Evolutionary conservation across 2,113 vertebrate genomes (phyloP).

Genomic region (Eurypyga helias): DNA sequence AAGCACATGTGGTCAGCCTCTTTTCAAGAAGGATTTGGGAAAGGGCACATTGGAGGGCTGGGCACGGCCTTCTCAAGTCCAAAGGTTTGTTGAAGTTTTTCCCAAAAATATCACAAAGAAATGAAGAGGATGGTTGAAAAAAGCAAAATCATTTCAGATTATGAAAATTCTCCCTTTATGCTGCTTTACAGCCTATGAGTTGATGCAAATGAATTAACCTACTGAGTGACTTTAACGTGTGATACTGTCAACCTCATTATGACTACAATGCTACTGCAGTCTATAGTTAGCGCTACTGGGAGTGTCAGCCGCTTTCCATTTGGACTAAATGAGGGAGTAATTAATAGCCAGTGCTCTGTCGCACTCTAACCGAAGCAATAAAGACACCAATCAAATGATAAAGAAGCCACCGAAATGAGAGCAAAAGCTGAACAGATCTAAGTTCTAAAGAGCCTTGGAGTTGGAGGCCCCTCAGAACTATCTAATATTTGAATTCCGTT

Average conservation of each 20-base stretch:
- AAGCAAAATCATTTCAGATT: background rate
- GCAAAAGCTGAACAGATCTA: background rate
- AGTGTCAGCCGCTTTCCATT: background rate
- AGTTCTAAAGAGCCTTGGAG: background rate
- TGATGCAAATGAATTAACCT: conserved; percentile 22
- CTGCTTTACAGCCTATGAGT: background rate
- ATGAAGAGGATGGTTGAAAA: rapidly evolving
- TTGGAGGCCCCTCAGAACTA: background rate
- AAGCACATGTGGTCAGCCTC: background rate
- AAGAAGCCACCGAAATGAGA: background rate
- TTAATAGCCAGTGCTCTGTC: background rate
- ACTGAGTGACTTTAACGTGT: background rate
- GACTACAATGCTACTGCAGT: background rate
- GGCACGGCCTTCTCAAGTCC: background rate
- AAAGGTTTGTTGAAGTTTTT: background rate
- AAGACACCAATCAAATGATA: background rate
- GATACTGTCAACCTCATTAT: background rate
- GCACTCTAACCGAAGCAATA: background rate
- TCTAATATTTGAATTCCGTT: background rate
- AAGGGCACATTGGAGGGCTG: background rate
- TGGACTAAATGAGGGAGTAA: background rate
- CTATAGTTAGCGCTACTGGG: background rate
- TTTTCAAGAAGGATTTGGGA: background rate
- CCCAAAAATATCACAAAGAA: background rate
- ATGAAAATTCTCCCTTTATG: background rate